These are phyloP conservation scores for Oikopleura albicans DNA, from an alignment of 23 tunicate genomes.

Conservation along the genomic window DNA sequence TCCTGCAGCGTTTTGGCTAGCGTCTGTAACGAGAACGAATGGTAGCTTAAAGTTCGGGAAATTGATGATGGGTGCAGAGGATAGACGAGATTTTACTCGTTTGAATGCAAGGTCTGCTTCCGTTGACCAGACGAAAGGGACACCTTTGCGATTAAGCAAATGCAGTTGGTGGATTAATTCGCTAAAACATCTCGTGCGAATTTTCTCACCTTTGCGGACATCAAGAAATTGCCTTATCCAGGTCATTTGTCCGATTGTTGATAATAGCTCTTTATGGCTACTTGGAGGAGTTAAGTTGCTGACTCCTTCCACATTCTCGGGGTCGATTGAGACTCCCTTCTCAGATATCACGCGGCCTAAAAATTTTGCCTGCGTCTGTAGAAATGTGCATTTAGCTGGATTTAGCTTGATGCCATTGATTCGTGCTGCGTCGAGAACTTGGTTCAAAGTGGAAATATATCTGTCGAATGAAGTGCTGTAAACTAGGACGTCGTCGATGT, in stretches of 20 bases:
- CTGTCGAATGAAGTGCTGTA: neutral
- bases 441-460: neutral
- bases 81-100: neutral
- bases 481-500: neutral
- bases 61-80: neutral
- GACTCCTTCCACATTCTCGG: neutral
- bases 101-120: neutral
- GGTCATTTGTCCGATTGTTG: neutral
- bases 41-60: neutral
- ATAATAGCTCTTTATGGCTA: neutral
- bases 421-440: neutral
- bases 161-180: neutral
- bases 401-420: neutral
- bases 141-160: neutral
- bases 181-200: neutral
- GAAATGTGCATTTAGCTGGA: neutral
- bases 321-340: neutral
- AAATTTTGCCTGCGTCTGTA: neutral
- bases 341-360: neutral
- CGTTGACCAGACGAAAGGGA: neutral
- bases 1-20: neutral
- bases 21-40: neutral
- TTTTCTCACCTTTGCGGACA: neutral
- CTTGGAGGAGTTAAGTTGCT: neutral
- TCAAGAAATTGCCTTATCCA: neutral